A percentile compares a stretch with the other conserved stretches of the same genome.
Evolutionary conservation across 2,888 invertebrate species (phyloP).

Genomic region (Ganaspis brasiliensis): DNA sequence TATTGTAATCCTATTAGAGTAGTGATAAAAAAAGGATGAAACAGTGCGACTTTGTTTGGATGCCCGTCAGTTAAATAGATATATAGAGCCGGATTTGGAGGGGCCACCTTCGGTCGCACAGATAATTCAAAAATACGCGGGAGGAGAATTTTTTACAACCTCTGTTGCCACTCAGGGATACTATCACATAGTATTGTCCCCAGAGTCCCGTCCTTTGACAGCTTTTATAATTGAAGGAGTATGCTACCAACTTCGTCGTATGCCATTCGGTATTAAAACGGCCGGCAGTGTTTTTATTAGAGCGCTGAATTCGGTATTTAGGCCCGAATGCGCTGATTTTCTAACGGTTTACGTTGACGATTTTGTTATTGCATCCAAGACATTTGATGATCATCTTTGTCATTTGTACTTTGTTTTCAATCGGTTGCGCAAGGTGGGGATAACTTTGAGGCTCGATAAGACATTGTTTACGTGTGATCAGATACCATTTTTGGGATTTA

Average conservation of each 20-base stretch:
- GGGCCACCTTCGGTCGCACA: slow-evolving; percentile 56
- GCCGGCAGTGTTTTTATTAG: slow-evolving; percentile 55
- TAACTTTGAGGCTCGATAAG: slow-evolving; percentile 66
- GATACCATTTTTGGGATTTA: slow-evolving; percentile 56
- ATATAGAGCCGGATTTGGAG: slow-evolving; percentile 66
- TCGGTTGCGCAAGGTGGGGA: slow-evolving; percentile 54
- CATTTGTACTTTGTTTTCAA: slow-evolving; percentile 60
- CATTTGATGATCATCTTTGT: slow-evolving; percentile 54
- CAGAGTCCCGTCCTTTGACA: slow-evolving; percentile 53
- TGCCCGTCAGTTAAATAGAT: slow-evolving; percentile 66
- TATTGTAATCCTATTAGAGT: slow-evolving; percentile 68
- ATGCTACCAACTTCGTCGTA: neutral
- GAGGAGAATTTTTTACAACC: slow-evolving; percentile 55
- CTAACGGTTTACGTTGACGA: slow-evolving; percentile 69
- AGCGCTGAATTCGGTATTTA: slow-evolving; percentile 60
- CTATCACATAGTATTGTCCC: slow-evolving; percentile 61
- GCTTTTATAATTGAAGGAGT: slow-evolving; percentile 59
- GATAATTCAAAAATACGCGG: slow-evolving; percentile 60
- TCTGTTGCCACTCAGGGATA: slow-evolving; percentile 46
- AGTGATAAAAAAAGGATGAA: slow-evolving; percentile 66
- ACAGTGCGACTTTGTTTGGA: slow-evolving; percentile 65
- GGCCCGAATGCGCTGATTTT: slow-evolving; percentile 55
- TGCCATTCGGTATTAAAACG: neutral
- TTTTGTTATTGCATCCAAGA: slow-evolving; percentile 55
- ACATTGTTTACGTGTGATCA: slow-evolving; percentile 51